Conservation (phyloP, 2,113 vertebrate genomes). For the Callipepla californica region DNA sequence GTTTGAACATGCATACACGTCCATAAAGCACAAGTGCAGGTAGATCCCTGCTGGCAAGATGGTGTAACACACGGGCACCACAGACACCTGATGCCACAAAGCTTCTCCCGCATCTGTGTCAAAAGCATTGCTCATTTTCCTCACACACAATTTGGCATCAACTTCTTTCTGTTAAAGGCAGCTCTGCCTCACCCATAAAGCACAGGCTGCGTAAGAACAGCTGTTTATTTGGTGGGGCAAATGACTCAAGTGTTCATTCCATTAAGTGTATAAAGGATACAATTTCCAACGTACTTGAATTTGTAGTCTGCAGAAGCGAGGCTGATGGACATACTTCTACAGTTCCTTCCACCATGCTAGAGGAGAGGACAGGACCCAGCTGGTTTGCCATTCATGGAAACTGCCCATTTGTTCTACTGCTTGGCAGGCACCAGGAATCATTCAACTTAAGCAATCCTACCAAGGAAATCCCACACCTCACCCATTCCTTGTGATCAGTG, state of each 20-base stretch:
- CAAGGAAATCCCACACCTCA: neutral
- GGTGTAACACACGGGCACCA: neutral
- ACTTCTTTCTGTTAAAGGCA: neutral
- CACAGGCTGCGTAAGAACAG: fast-evolving
- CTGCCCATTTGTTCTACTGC: fast-evolving
- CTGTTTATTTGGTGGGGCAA: too few relatives aligned
- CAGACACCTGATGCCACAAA: fast-evolving
- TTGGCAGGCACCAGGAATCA: neutral
- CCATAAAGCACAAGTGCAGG: neutral
- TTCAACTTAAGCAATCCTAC: neutral
- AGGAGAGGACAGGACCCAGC: neutral
- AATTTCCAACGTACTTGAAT: neutral
- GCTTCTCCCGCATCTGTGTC: neutral
- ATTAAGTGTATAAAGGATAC: neutral
- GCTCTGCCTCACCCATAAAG: fast-evolving
- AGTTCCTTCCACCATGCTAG: neutral
- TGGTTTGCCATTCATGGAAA: neutral
- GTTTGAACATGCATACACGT: fast-evolving
- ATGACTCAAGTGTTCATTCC: neutral
- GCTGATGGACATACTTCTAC: neutral
- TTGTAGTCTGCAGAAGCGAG: neutral
- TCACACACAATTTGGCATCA: neutral
- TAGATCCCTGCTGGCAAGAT: constrained; percentile 41
- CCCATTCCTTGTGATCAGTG: neutral
- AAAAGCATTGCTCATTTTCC: fast-evolving